Conservation (phyloP, 2,797 vertebrate species). For the Silurus lanzhouensis region DNA sequence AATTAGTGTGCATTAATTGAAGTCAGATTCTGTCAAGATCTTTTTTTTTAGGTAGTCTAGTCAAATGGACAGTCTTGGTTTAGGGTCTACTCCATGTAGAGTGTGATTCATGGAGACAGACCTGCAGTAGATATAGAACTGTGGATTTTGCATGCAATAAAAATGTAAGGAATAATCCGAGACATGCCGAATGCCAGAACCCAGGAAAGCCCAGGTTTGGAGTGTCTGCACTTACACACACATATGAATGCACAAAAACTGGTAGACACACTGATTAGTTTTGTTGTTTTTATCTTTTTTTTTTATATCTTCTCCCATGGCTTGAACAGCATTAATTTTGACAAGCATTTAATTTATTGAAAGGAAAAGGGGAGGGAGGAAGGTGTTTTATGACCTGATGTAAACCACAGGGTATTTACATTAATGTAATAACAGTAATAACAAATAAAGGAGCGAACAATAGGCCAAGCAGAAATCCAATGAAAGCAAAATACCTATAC, state of each 20-base stretch:
- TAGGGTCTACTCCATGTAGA: constrained; percentile 48
- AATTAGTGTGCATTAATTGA: constrained; percentile 1
- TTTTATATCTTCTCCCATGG: constrained; percentile 74
- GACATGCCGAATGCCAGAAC: constrained; percentile 77
- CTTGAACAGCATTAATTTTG: constrained; percentile 78
- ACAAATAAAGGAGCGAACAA: constrained; percentile 67
- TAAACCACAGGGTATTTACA: constrained; percentile 56
- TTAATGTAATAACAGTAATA: constrained; percentile 51
- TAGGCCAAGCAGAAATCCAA: background rate
- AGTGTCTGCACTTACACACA: constrained; percentile 46
- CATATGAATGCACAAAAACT: constrained; percentile 2
- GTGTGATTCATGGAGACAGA: constrained; percentile 75
- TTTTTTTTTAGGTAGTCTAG: background rate
- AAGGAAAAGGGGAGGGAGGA: constrained; percentile 36
- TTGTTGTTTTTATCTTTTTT: constrained; percentile 69
- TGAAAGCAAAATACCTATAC: background rate
- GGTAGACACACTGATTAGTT: constrained; percentile 66
- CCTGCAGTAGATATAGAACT: constrained; percentile 70
- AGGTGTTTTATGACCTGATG: constrained; percentile 47
- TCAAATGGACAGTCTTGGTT: constrained; percentile 48
- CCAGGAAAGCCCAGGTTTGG: constrained; percentile 74
- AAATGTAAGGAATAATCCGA: constrained; percentile 79
- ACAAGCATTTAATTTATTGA: constrained; percentile 75
- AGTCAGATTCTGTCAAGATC: constrained; percentile 34
- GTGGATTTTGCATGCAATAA: constrained; percentile 76